phyloP scores from a whole-genome alignment of 1,140 invertebrate species.

The Andrena cerasifolii region DNA sequence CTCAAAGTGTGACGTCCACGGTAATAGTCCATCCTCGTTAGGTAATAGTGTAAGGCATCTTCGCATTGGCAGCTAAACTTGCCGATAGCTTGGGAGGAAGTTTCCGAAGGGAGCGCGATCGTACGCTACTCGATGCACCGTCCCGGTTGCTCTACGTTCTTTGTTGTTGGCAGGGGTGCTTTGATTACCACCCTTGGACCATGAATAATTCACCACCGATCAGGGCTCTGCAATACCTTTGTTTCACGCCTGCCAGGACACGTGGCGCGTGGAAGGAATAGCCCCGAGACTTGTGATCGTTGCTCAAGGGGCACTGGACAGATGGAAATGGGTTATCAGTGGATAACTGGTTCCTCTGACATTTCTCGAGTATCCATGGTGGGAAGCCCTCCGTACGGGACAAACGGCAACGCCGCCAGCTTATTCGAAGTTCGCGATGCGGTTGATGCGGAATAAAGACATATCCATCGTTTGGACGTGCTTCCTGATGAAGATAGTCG shows the following conservation, averaged over 20 bases:
- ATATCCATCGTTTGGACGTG: neutral
- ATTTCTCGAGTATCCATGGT: neutral
- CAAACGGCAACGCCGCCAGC: neutral
- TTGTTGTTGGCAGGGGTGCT: neutral
- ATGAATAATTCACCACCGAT: neutral
- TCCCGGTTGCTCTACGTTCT: neutral
- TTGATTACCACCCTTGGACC: neutral
- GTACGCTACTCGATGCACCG: neutral
- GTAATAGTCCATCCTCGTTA: no score
- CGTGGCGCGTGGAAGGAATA: no score
- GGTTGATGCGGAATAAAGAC: neutral
- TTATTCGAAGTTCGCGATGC: neutral
- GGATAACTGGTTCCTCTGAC: neutral
- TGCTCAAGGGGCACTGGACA: neutral
- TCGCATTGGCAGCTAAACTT: neutral
- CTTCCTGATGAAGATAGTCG: conserved; percentile 41
- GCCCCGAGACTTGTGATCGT: no score
- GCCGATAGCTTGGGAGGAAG: neutral
- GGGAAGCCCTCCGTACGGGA: no score
- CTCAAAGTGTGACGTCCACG: no score
- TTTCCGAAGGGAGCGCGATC: no score
- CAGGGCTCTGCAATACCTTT: neutral
- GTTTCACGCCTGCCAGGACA: neutral
- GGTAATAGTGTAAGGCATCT: no score
- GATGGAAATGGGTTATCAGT: no score